A percentile compares a stretch with the other conserved stretches of the same genome.
These are phyloP conservation scores for Chiridota heheva DNA, from an alignment of 35 echinoderm and acorn worm species.

Conservation along the genomic window DNA sequence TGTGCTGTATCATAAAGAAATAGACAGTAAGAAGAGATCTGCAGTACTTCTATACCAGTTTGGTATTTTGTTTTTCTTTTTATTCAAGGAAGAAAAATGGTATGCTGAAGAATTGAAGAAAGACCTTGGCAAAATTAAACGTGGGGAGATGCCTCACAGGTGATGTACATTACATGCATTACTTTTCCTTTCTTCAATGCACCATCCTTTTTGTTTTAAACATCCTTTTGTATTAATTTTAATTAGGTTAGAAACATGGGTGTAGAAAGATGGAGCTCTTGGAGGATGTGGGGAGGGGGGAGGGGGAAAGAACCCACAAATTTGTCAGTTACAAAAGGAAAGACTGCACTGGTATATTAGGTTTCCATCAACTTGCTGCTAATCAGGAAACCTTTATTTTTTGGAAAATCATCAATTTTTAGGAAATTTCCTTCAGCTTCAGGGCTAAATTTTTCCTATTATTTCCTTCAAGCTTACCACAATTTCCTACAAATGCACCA, in stretches of 20 bases:
- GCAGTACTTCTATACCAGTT: background rate
- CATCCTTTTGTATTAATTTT: background rate
- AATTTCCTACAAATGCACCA: no score
- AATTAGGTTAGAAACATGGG: background rate
- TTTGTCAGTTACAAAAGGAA: no score
- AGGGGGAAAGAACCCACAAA: no score
- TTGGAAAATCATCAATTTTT: no score
- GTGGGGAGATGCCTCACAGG: background rate
- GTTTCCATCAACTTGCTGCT: no score
- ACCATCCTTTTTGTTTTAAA: background rate
- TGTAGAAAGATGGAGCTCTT: background rate
- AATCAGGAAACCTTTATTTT: no score
- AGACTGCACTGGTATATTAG: no score
- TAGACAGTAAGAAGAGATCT: background rate
- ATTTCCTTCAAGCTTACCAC: no score
- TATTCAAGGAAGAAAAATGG: slow-evolving; percentile 88
- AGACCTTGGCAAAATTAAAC: slow-evolving; percentile 68
- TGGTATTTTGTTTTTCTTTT: background rate
- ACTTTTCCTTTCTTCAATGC: background rate
- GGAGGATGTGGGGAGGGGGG: background rate
- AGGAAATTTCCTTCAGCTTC: no score
- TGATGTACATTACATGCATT: background rate
- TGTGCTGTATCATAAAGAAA: background rate
- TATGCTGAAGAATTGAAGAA: slow-evolving; percentile 84
- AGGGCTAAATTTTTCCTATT: no score